These are phyloP conservation scores for Drepanosiphum platanoidis DNA, from an alignment of 2,888 invertebrate species.

Conservation along the genomic window DNA sequence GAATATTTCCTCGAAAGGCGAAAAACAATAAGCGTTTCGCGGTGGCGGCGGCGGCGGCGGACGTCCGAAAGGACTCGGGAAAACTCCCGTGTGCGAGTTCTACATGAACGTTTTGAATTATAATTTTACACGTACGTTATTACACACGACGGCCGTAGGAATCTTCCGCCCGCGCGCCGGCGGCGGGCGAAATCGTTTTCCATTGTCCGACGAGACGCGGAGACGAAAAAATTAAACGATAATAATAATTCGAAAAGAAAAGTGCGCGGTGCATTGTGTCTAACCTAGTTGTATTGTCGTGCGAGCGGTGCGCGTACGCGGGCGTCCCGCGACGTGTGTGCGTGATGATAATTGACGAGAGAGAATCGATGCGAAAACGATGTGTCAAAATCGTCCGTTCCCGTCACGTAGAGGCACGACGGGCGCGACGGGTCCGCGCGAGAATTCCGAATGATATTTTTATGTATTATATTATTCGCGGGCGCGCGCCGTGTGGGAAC, in stretches of 20 bases:
- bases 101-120: background rate
- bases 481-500: background rate
- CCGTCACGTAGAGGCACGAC: constrained; percentile 43
- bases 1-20: too few species aligned
- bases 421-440: background rate
- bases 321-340: background rate
- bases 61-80: background rate
- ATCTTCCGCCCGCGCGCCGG: constrained; percentile 2
- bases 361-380: constrained; percentile 49
- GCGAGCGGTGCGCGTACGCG: background rate
- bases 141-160: background rate
- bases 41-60: background rate
- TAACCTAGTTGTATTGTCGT: constrained; percentile 57
- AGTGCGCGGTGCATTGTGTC: constrained; percentile 44
- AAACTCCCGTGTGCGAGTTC: background rate
- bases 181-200: constrained; percentile 38
- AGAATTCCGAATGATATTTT: constrained; percentile 27
- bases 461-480: background rate
- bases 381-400: constrained; percentile 48
- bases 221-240: constrained; percentile 51
- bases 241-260: constrained; percentile 46
- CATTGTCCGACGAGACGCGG: constrained; percentile 36
- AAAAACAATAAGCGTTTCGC: too few species aligned
- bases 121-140: background rate
- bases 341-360: constrained; percentile 56